These are phyloP conservation scores for Schizopygopsis malacanthus DNA, from an alignment of 2,797 vertebrate genomes.

Conservation along the genomic window DNA sequence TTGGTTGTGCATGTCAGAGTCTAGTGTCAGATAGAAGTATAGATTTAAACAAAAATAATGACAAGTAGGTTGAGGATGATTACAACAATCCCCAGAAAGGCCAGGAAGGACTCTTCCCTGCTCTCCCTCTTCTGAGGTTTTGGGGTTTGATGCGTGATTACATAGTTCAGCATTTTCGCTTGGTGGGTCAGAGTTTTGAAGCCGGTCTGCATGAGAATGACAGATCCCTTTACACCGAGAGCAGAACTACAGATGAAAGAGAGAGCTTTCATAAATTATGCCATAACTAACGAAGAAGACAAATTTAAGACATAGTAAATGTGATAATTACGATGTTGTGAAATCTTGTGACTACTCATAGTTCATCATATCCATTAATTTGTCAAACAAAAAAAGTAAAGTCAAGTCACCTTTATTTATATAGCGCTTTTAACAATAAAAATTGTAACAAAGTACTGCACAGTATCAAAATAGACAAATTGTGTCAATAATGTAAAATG, in stretches of 20 bases:
- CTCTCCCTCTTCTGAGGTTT: slow-evolving; percentile 79
- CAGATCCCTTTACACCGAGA: slow-evolving; percentile 13
- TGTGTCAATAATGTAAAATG: no score
- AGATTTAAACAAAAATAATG: slow-evolving; percentile 86
- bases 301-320: not conserved
- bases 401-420: no score
- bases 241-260: slow-evolving; percentile 15
- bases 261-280: not conserved
- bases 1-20: not conserved
- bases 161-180: slow-evolving; percentile 82
- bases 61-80: slow-evolving; percentile 83
- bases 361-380: not conserved
- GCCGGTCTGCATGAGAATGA: slow-evolving; percentile 69
- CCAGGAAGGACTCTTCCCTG: slow-evolving; percentile 81
- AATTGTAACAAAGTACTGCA: no score
- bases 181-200: slow-evolving; percentile 69
- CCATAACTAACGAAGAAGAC: not conserved
- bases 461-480: no score
- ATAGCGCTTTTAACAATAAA: no score
- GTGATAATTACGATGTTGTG: not conserved
- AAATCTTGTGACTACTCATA: not conserved
- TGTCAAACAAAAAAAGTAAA: not conserved
- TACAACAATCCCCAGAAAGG: slow-evolving; percentile 83
- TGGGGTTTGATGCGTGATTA: slow-evolving; percentile 77
- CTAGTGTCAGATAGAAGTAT: slow-evolving; percentile 78